A percentile compares a stretch with the other conserved stretches of the same genome.
phyloP scores from a whole-genome alignment of 2,888 invertebrate species.

The Acleris sparsana region DNA sequence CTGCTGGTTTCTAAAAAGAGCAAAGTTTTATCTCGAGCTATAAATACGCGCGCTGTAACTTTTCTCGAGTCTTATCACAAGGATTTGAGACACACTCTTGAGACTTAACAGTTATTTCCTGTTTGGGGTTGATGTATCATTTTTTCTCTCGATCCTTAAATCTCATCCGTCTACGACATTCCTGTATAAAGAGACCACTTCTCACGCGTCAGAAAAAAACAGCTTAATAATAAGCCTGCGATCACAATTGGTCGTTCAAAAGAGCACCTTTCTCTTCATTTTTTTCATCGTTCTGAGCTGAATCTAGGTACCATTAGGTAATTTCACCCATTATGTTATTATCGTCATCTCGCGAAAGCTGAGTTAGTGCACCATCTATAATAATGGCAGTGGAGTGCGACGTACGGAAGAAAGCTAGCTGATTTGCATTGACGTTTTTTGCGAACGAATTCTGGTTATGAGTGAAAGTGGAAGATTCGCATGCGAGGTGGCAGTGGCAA shows the following conservation, averaged over 20 bases:
- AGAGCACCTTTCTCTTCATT: constrained; percentile 17
- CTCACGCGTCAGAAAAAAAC: background rate
- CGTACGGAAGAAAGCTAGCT: constrained; percentile 19
- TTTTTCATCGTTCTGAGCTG: constrained; percentile 6
- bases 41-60: background rate
- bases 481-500: background rate
- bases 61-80: background rate
- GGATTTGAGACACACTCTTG: background rate
- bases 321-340: constrained; percentile 31
- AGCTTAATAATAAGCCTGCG: background rate
- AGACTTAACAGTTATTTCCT: background rate
- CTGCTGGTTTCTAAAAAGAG: too few species aligned
- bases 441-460: constrained; percentile 27
- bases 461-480: constrained; percentile 32
- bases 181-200: background rate
- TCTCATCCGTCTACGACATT: background rate
- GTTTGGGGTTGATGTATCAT: background rate
- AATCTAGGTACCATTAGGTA: constrained; percentile 27
- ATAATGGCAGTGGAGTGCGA: background rate
- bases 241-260: background rate
- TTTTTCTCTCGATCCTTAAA: background rate
- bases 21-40: background rate
- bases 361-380: constrained; percentile 8
- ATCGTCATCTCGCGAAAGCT: constrained; percentile 27
- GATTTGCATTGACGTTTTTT: constrained; percentile 30